Evolutionary conservation across 2,888 invertebrate species (phyloP).

Genomic region (Cephus sareptanus): DNA sequence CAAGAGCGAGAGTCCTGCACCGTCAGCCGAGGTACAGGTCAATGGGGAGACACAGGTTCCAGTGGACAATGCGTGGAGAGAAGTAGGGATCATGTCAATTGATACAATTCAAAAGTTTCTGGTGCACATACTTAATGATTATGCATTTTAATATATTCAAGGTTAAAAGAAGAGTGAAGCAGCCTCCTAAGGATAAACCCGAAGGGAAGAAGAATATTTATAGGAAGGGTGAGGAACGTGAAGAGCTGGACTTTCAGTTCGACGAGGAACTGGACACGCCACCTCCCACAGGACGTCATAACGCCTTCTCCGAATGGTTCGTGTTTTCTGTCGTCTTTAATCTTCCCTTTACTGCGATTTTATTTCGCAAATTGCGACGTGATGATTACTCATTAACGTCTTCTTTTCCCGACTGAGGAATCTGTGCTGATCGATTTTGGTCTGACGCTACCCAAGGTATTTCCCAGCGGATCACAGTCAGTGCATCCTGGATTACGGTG

Average conservation of each 20-base stretch:
- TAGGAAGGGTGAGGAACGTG: constrained; percentile 68
- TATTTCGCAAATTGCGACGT: constrained; percentile 31
- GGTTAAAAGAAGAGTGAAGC: constrained; percentile 66
- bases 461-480: background rate
- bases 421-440: constrained; percentile 31
- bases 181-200: constrained; percentile 53
- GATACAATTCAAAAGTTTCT: background rate
- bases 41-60: constrained; percentile 43
- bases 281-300: constrained; percentile 82
- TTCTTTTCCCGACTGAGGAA: constrained; percentile 57
- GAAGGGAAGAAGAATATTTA: constrained; percentile 46
- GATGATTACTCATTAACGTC: constrained; percentile 46
- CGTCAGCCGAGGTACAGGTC: constrained; percentile 26
- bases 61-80: constrained; percentile 71
- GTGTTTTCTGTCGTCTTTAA: constrained; percentile 31
- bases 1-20: background rate
- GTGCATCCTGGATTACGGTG: background rate
- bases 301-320: constrained; percentile 84
- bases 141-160: constrained; percentile 23
- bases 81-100: constrained; percentile 61
- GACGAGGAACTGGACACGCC: constrained; percentile 91
- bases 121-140: background rate
- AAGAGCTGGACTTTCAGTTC: constrained; percentile 96
- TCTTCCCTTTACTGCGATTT: constrained; percentile 3
- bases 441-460: constrained; percentile 25